Evolutionary conservation across 2,797 vertebrate species (phyloP).

Genomic region (Microctenopoma stevenorrisi): DNA sequence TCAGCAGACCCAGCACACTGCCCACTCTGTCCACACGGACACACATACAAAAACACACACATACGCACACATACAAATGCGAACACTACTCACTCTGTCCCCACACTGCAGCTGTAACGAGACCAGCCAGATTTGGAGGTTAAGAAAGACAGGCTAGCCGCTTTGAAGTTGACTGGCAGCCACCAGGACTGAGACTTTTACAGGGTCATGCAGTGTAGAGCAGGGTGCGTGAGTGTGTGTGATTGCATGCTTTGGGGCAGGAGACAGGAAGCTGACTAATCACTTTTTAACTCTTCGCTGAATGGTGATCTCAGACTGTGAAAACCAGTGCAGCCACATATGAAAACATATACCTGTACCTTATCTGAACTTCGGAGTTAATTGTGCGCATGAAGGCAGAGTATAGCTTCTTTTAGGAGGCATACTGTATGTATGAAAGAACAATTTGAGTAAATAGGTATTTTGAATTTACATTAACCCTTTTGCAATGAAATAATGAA

Average conservation of each 20-base stretch:
- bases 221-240: conserved; percentile 59
- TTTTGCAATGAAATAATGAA: conserved; percentile 84
- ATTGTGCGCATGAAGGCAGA: conserved; percentile 23
- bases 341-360: conserved; percentile 9
- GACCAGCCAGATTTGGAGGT: conserved; percentile 82
- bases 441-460: conserved; percentile 71
- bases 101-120: conserved; percentile 76
- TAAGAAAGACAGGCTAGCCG: conserved; percentile 77
- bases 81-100: conserved; percentile 85
- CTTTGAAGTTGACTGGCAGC: conserved; percentile 84
- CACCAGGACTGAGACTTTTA: conserved; percentile 77
- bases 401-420: conserved; percentile 36
- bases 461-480: conserved; percentile 76
- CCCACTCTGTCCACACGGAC: conserved; percentile 69
- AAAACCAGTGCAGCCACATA: conserved; percentile 18
- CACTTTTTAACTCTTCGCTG: conserved; percentile 71
- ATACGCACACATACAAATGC: conserved; percentile 44
- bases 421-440: conserved; percentile 47
- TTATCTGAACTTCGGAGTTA: conserved; percentile 1
- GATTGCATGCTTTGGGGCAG: conserved; percentile 59
- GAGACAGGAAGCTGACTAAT: conserved; percentile 77
- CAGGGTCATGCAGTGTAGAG: conserved; percentile 70
- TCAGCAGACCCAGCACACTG: conserved; percentile 85
- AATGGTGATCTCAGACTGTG: conserved; percentile 43
- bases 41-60: conserved; percentile 13